Evolutionary conservation across 2,113 vertebrate species (phyloP).

Genomic region (Pseudopipra pipra): DNA sequence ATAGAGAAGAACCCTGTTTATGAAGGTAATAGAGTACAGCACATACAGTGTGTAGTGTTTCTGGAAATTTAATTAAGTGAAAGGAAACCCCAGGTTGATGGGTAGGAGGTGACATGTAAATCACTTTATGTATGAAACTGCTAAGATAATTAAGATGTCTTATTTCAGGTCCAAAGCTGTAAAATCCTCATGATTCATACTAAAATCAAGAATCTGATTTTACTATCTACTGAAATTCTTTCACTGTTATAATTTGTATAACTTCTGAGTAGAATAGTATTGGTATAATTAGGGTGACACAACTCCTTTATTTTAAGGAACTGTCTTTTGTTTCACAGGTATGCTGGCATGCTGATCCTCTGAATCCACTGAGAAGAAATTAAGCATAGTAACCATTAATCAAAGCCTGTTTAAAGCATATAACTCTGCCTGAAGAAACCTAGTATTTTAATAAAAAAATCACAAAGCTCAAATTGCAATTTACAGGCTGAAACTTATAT

Average conservation of each 20-base stretch:
- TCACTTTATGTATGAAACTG: neutral
- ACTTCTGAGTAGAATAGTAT: neutral
- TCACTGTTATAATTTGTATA: neutral
- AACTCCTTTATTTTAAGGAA: neutral
- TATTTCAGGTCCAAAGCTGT: neutral
- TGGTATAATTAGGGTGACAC: neutral
- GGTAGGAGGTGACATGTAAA: neutral
- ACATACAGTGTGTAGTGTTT: neutral
- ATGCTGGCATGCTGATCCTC: neutral
- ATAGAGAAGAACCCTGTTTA: neutral
- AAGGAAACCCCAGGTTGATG: neutral
- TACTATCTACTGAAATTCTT: neutral
- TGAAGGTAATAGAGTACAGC: neutral
- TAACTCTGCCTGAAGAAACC: neutral
- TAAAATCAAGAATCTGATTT: slow-evolving; percentile 1
- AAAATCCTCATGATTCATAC: neutral
- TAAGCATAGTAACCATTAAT: neutral
- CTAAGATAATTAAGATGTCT: neutral
- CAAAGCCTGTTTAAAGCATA: neutral
- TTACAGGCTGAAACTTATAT: neutral
- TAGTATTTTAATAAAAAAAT: neutral
- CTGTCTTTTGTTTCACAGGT: neutral
- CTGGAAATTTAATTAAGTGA: neutral
- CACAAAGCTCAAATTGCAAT: neutral
- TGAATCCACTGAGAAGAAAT: neutral